phyloP scores from a whole-genome alignment of 2,888 invertebrate genomes.

The Rhogogaster chlorosoma region DNA sequence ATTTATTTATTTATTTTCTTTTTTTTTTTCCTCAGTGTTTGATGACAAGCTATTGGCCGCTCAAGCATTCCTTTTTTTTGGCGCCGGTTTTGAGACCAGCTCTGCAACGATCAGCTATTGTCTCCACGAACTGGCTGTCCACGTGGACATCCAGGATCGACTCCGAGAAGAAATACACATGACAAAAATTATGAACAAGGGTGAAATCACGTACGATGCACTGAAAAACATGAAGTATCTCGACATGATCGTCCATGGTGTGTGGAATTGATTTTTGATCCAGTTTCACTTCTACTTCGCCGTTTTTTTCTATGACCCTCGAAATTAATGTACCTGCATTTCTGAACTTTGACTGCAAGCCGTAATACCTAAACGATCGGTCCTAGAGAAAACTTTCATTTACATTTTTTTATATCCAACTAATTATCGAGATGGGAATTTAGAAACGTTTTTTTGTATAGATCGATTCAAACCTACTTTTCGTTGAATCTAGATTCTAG shows the following conservation, averaged over 20 bases:
- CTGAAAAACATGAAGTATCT: slow-evolving; percentile 76
- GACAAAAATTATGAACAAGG: not conserved
- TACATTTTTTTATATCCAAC: no score
- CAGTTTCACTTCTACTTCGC: not conserved
- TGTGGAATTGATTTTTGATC: not conserved
- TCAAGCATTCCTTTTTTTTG: slow-evolving; percentile 73
- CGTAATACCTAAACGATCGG: no score
- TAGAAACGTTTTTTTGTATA: no score
- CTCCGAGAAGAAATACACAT: slow-evolving; percentile 34
- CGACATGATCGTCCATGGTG: slow-evolving; percentile 74
- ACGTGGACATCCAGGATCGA: slow-evolving; percentile 34
- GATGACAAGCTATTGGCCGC: slow-evolving; percentile 64
- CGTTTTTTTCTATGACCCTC: no score
- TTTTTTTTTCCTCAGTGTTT: no score
- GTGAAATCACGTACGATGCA: slow-evolving; percentile 53
- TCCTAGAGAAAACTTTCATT: no score
- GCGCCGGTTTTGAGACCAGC: slow-evolving; percentile 74
- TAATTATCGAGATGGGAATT: no score
- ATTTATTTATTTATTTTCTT: no score
- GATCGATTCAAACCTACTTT: no score
- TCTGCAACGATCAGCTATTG: slow-evolving; percentile 32
- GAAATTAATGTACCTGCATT: no score
- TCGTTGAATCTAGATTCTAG: no score
- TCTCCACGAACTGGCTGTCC: slow-evolving; percentile 27
- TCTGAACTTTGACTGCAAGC: no score